phyloP scores from a whole-genome alignment of 2,888 invertebrate species.

The Diaprepes abbreviatus region DNA sequence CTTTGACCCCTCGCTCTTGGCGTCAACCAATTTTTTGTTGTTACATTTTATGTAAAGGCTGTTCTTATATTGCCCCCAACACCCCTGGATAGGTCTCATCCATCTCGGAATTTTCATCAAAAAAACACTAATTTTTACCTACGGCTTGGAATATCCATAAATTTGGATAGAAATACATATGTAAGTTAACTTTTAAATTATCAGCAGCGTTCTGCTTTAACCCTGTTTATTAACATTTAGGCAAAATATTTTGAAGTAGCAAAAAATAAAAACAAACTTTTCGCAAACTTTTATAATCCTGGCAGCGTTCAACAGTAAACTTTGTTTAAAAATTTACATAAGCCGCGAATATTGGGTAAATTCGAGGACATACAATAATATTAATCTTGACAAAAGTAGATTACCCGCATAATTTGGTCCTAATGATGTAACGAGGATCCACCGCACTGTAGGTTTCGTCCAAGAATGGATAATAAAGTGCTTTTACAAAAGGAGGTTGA shows the following conservation, averaged over 20 bases:
- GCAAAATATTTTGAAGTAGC: slow-evolving; percentile 3
- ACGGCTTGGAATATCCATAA: no score
- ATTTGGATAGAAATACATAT: no score
- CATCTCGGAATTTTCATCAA: no score
- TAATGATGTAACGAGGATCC: slow-evolving; percentile 47
- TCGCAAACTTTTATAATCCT: slow-evolving; percentile 36
- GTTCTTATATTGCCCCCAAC: no score
- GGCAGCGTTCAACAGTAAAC: slow-evolving; percentile 25
- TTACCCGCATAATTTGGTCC: slow-evolving; percentile 45
- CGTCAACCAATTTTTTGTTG: no score
- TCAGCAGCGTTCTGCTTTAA: no score
- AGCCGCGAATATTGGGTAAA: slow-evolving; percentile 35
- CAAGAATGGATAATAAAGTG: slow-evolving; percentile 42
- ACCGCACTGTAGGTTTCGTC: slow-evolving; percentile 15
- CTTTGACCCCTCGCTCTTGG: no score
- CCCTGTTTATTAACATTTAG: not conserved
- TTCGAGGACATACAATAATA: slow-evolving; percentile 53
- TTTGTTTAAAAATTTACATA: slow-evolving; percentile 40
- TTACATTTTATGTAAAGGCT: no score
- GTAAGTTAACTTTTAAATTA: no score
- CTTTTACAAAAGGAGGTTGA: slow-evolving; percentile 7
- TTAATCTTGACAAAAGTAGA: slow-evolving; percentile 48
- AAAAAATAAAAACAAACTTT: slow-evolving; percentile 26
- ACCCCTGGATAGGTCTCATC: no score
- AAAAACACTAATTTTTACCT: no score